These are phyloP conservation scores for Sebastes trivittatus DNA, from an alignment of 2,797 vertebrate species.

Conservation along the genomic window DNA sequence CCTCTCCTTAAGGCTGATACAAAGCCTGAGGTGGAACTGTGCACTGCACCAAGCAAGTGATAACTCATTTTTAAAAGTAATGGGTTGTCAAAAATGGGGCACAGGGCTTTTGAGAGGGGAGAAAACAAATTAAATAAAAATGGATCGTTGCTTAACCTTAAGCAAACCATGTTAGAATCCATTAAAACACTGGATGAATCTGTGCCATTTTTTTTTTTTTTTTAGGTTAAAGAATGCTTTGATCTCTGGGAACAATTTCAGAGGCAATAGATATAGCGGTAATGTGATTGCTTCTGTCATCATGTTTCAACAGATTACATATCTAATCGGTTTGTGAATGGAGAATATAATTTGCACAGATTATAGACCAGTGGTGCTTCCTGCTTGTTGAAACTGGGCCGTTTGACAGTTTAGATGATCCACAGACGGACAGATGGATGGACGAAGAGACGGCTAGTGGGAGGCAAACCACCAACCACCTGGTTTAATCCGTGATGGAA, in stretches of 20 bases:
- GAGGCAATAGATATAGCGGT: constrained; percentile 65
- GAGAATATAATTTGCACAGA: constrained; percentile 75
- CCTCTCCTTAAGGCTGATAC: constrained; percentile 47
- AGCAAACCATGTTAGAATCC: constrained; percentile 56
- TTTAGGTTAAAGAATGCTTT: constrained; percentile 62
- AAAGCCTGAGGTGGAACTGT: constrained; percentile 43
- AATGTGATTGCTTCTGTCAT: constrained; percentile 81
- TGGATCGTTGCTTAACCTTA: constrained; percentile 63
- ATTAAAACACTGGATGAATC: constrained; percentile 58
- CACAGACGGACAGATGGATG: constrained; percentile 34
- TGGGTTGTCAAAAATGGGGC: constrained; percentile 63
- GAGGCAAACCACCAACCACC: constrained; percentile 57
- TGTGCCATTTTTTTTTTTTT: constrained; percentile 35
- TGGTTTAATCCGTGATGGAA: constrained; percentile 50
- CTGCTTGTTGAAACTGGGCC: constrained; percentile 55
- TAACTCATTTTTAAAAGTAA: constrained; percentile 64
- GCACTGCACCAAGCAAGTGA: constrained; percentile 50
- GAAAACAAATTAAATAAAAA: constrained; percentile 71
- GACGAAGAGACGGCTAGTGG: constrained; percentile 40
- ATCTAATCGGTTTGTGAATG: constrained; percentile 70
- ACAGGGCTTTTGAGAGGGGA: constrained; percentile 38
- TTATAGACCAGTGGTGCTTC: constrained; percentile 59
- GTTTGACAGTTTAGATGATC: constrained; percentile 54
- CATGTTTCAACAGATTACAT: constrained; percentile 78
- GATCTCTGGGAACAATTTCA: constrained; percentile 68